Evolutionary conservation across 2,797 vertebrate genomes (phyloP).

Genomic region (Pseudocheirus occidentalis): DNA sequence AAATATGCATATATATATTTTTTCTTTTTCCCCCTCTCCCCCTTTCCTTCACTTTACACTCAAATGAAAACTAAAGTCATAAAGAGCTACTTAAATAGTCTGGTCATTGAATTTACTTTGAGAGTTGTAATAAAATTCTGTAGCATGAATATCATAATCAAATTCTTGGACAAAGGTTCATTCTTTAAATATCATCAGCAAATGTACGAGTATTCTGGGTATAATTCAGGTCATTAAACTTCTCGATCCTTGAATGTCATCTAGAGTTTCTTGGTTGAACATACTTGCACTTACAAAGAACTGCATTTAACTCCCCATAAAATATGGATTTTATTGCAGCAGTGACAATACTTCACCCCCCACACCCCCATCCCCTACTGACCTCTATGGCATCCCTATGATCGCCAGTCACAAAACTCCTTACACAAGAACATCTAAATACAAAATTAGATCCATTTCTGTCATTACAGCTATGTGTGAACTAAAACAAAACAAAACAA

Average conservation of each 20-base stretch:
- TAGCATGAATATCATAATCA: constrained; percentile 21
- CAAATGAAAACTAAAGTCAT: constrained; percentile 50
- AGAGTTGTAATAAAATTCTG: constrained; percentile 58
- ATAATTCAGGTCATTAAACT: constrained; percentile 80
- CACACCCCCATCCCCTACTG: constrained; percentile 65
- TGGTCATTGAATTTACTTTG: neutral
- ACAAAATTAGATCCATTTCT: constrained; percentile 36
- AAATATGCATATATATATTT: neutral
- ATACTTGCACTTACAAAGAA: constrained; percentile 72
- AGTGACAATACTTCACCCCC: constrained; percentile 70
- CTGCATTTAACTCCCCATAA: constrained; percentile 83
- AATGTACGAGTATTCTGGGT: constrained; percentile 43
- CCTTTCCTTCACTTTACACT: neutral
- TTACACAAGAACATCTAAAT: constrained; percentile 40
- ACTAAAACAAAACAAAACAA: neutral
- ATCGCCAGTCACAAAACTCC: constrained; percentile 68
- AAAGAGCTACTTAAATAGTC: neutral
- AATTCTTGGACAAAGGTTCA: neutral
- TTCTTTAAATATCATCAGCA: neutral
- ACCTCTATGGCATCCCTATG: constrained; percentile 77
- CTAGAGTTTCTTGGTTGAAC: constrained; percentile 75
- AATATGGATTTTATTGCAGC: constrained; percentile 89
- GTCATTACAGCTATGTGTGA: constrained; percentile 36
- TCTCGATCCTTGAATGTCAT: constrained; percentile 80
- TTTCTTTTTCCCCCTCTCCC: neutral